A percentile compares a stretch with the other conserved stretches of the same genome.
Conservation (phyloP, 2,113 vertebrate species). For the Podarcis cretensis region DNA sequence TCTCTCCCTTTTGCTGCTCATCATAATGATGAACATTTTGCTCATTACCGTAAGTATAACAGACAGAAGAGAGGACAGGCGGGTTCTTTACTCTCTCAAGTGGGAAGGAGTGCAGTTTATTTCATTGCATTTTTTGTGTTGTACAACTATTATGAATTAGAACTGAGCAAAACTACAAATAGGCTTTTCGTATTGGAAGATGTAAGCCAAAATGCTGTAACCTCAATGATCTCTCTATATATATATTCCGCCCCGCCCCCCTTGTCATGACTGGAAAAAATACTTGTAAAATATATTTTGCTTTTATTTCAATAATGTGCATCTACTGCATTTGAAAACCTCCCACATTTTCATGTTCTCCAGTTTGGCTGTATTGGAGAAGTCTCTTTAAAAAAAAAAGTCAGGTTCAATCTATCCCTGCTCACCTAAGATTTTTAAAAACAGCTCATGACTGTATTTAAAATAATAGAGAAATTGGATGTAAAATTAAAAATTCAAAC, state of each 20-base stretch:
- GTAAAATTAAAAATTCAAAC: constrained; percentile 73
- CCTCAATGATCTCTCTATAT: not conserved
- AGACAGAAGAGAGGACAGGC: not conserved
- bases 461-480: constrained; percentile 66
- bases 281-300: not conserved
- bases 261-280: too few relatives aligned
- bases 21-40: not conserved
- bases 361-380: not conserved
- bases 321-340: not conserved
- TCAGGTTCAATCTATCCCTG: not conserved
- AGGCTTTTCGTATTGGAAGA: constrained; percentile 2
- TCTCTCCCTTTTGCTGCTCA: not conserved
- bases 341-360: not conserved
- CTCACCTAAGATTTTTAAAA: constrained; percentile 55
- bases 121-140: not conserved
- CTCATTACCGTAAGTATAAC: not conserved
- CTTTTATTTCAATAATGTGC: not conserved
- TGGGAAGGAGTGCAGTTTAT: not conserved
- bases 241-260: not conserved
- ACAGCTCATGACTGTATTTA: constrained; percentile 53
- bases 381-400: not conserved
- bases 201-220: constrained; percentile 5
- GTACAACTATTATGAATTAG: constrained; percentile 3
- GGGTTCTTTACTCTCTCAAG: not conserved
- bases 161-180: not conserved